A percentile compares a stretch with the other conserved stretches of the same genome.
phyloP scores from a whole-genome alignment of 2,888 invertebrate species.

The Eucera pruinosa region DNA sequence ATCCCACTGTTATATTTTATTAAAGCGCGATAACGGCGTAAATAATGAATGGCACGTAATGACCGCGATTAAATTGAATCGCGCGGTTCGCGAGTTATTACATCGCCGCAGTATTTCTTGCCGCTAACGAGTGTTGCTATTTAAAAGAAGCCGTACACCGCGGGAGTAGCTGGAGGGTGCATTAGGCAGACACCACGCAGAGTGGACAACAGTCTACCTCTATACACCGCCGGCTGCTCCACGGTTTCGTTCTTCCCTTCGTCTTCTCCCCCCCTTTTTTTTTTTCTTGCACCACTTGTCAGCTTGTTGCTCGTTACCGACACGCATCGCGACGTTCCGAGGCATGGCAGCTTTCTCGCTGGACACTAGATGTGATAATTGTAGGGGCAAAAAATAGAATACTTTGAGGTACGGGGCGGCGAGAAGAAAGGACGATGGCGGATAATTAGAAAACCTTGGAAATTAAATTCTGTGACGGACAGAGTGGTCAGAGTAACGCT shows the following conservation, averaged over 20 bases:
- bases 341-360: slow-evolving; percentile 55
- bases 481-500: not conserved
- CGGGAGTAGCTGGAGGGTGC: slow-evolving; percentile 44
- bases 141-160: slow-evolving; percentile 45
- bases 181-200: slow-evolving; percentile 56
- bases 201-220: slow-evolving; percentile 35
- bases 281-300: slow-evolving; percentile 34
- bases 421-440: slow-evolving; percentile 2
- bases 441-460: slow-evolving; percentile 10
- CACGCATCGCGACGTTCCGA: slow-evolving; percentile 67
- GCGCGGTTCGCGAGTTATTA: slow-evolving; percentile 47
- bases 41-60: slow-evolving; percentile 54
- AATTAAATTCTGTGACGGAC: slow-evolving; percentile 4
- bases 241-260: slow-evolving; percentile 19
- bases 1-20: slow-evolving; percentile 44
- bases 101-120: slow-evolving; percentile 44
- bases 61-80: slow-evolving; percentile 58
- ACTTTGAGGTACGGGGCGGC: not conserved
- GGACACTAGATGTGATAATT: slow-evolving; percentile 59
- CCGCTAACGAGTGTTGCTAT: slow-evolving; percentile 60
- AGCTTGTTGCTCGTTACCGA: slow-evolving; percentile 63
- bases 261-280: not conserved
- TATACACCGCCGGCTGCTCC: not conserved
- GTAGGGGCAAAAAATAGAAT: not conserved
- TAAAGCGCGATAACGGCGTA: slow-evolving; percentile 44